phyloP scores from a whole-genome alignment of 1,140 invertebrate genomes.

The Melipona quadrifasciata region DNA sequence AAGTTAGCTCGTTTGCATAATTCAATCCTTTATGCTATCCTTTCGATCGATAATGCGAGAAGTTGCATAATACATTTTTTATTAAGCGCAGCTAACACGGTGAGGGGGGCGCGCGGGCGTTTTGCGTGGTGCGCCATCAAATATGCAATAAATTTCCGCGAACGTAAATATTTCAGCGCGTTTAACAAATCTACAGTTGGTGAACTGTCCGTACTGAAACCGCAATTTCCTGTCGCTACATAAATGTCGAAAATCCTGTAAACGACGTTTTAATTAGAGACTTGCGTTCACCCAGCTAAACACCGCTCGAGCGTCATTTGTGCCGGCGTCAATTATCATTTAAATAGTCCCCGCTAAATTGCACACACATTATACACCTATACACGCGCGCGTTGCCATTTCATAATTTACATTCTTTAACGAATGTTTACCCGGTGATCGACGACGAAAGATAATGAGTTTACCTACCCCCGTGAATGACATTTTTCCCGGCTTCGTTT shows the following conservation, averaged over 20 bases:
- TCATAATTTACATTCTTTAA: slow-evolving; percentile 57
- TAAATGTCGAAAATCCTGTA: slow-evolving; percentile 67
- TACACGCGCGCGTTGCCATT: neutral
- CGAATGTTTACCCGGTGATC: slow-evolving; percentile 51
- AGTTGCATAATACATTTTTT: slow-evolving; percentile 56
- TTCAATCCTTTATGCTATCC: slow-evolving; percentile 52
- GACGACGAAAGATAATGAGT: slow-evolving; percentile 50
- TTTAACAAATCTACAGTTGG: slow-evolving; percentile 52
- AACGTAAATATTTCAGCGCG: slow-evolving; percentile 61
- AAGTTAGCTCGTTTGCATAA: slow-evolving; percentile 45
- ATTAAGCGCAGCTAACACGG: slow-evolving; percentile 31
- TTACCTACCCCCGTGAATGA: slow-evolving; percentile 29
- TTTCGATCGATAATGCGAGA: slow-evolving; percentile 50
- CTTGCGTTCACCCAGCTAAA: slow-evolving; percentile 52
- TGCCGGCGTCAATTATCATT: slow-evolving; percentile 66
- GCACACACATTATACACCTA: slow-evolving; percentile 21
- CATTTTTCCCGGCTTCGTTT: neutral
- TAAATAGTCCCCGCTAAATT: slow-evolving; percentile 63
- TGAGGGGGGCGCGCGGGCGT: neutral
- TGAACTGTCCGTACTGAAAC: slow-evolving; percentile 38
- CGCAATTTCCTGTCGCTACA: slow-evolving; percentile 63
- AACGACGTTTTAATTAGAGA: slow-evolving; percentile 70
- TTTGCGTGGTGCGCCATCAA: slow-evolving; percentile 14
- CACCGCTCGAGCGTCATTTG: slow-evolving; percentile 51
- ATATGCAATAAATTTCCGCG: slow-evolving; percentile 59